Evolutionary conservation across 2,797 vertebrate species (phyloP), one percentile per base, ranked within the genome.

Genomic region (Galaxias olidus): DNA sequence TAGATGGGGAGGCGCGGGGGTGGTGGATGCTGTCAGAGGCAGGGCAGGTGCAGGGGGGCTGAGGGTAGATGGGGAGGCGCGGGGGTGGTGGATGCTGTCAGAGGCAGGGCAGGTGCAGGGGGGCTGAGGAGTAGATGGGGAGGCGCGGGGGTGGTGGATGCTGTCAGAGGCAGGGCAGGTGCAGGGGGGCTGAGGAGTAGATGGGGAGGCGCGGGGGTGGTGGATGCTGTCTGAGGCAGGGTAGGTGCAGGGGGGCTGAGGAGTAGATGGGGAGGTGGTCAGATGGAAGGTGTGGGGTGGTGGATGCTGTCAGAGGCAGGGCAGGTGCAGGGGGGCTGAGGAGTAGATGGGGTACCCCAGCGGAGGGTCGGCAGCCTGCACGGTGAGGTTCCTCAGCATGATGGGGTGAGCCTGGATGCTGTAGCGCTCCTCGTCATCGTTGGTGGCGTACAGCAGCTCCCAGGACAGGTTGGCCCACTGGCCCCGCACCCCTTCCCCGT

Each of bases 401-500:
- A 96, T 90, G 0, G 95, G 96, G 66, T 98, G 96, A 7, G 98
- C 98, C 82, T 98, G 97, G 84, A 98, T 98, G 78, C 98, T 98
- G 86, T 98, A 98, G 12, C 97, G 96, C 65, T 99, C 97, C 68
- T 98, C 97, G 0, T 99, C 98, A 0, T 98, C 97, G 0, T 98
- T 99, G 0, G 97, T 99, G 18, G 96, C 98, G 0, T 99, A 99
- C 1, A 99, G 91, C 64, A 99, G 90, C 88, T 99, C 97, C 97
- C 98, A 99, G 4, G 97, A 97, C 19, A 99, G 93, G 76, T 98
- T 99, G 43, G 97, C 97, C 98, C 98, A 98, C 86, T 99, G 97
- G 1, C 98, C 97, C 58, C 95, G 86, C 12, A 99, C 91, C 0
- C 96, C 95, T 72, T 99, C 97, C 0, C 91, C 90, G 1, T 96